phyloP scores from a whole-genome alignment of 2,888 invertebrate genomes.

The Sthenelais limicola region DNA sequence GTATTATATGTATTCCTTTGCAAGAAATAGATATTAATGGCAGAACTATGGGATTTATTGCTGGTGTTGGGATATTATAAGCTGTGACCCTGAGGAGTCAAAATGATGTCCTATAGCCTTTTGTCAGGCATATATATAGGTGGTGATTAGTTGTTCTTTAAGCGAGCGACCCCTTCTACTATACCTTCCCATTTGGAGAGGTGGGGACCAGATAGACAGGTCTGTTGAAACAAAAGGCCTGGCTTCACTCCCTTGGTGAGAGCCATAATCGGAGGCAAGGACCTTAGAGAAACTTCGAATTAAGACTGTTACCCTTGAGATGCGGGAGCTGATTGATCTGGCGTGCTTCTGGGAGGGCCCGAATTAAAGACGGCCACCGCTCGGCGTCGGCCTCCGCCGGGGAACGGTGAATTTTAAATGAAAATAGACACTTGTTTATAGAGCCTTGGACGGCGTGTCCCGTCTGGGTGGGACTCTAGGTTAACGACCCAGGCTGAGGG shows the following conservation, averaged over 20 bases:
- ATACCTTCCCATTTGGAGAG: neutral
- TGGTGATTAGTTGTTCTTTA: no score
- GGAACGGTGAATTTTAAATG: constrained; percentile 21
- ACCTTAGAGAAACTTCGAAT: constrained; percentile 28
- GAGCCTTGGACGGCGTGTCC: constrained; percentile 1
- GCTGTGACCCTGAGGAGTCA: no score
- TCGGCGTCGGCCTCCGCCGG: neutral
- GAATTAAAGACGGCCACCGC: constrained; percentile 31
- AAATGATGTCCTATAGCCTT: no score
- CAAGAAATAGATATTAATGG: no score
- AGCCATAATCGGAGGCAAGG: constrained; percentile 17
- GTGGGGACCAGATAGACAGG: constrained; percentile 31
- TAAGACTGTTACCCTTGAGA: constrained; percentile 24
- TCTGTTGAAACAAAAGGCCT: constrained; percentile 32
- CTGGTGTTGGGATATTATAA: no score
- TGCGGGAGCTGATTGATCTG: constrained; percentile 17
- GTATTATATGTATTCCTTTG: no score
- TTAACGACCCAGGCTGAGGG: neutral
- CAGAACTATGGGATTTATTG: no score
- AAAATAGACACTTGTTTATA: constrained; percentile 19
- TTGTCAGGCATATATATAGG: no score
- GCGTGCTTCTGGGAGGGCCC: constrained; percentile 13
- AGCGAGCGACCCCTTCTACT: no score
- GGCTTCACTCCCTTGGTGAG: neutral
- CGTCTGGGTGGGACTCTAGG: neutral